Conservation (phyloP, 1,140 invertebrate genomes). For the Bombus fervidus region DNA sequence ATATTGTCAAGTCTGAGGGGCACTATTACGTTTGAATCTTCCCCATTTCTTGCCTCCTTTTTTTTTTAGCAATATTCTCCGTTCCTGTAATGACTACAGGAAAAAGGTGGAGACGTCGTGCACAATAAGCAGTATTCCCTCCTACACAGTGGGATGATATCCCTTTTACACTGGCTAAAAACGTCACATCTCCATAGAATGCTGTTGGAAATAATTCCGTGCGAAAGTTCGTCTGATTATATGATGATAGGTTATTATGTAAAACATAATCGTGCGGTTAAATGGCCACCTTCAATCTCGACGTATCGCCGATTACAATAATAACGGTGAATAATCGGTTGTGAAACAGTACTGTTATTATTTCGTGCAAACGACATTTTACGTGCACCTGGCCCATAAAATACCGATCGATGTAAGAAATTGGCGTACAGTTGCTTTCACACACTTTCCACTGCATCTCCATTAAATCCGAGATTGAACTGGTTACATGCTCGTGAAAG, state of each 20-base stretch:
- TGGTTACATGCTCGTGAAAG: constrained; percentile 18
- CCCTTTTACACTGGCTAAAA: constrained; percentile 23
- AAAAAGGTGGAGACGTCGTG: constrained; percentile 32
- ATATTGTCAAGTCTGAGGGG: neutral
- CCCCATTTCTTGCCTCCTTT: neutral
- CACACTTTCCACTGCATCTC: neutral
- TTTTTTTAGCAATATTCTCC: constrained; percentile 18
- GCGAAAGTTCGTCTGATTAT: constrained; percentile 59
- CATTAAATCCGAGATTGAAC: constrained; percentile 15
- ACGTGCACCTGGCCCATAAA: neutral
- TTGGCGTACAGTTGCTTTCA: neutral
- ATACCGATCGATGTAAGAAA: neutral
- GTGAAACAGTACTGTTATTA: constrained; percentile 26
- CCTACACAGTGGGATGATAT: constrained; percentile 31
- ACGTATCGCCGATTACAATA: constrained; percentile 27
- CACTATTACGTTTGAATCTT: neutral
- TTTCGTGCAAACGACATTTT: neutral
- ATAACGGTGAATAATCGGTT: constrained; percentile 16
- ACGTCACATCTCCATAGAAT: constrained; percentile 54
- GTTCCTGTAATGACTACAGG: constrained; percentile 33
- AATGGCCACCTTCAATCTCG: constrained; percentile 48
- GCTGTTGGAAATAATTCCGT: constrained; percentile 42
- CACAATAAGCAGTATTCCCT: constrained; percentile 35
- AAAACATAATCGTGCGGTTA: constrained; percentile 25
- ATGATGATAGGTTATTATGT: constrained; percentile 55